These are phyloP conservation scores for Zosterops lateralis DNA, from an alignment of 2,113 vertebrate species.

Conservation along the genomic window DNA sequence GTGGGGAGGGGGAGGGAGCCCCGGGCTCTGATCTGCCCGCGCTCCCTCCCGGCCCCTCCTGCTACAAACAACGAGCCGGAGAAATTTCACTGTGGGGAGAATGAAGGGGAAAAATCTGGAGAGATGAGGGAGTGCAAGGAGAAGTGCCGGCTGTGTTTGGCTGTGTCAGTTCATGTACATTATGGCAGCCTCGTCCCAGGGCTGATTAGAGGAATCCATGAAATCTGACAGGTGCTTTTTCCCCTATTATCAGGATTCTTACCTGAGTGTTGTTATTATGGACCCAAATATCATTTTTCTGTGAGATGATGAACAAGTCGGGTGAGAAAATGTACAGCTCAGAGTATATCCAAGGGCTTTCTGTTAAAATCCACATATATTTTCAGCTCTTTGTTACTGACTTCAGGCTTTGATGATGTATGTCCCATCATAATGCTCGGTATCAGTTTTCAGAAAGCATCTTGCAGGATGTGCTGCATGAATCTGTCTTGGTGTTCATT, in stretches of 20 bases:
- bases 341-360: not conserved
- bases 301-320: not conserved
- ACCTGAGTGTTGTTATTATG: not conserved
- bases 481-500: not conserved
- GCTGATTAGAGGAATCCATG: not conserved
- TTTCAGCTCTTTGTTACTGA: not conserved
- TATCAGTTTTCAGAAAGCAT: not conserved
- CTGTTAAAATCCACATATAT: not conserved
- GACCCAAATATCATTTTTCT: not conserved
- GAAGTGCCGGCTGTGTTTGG: not conserved
- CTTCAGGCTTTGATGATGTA: not conserved
- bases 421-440: not conserved
- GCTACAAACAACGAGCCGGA: not conserved
- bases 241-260: not conserved
- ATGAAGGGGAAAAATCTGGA: not conserved
- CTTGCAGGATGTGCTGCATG: not conserved
- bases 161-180: not conserved
- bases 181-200: not conserved
- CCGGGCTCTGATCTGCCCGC: not conserved
- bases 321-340: not conserved
- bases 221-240: not conserved
- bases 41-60: not conserved
- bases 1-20: constrained; percentile 39
- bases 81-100: not conserved
- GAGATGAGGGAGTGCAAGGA: not conserved